Percentiles rank a stretch among this genome's conserved stretches.
phyloP scores from a whole-genome alignment of 2,797 vertebrate species.

The Manis javanica region DNA sequence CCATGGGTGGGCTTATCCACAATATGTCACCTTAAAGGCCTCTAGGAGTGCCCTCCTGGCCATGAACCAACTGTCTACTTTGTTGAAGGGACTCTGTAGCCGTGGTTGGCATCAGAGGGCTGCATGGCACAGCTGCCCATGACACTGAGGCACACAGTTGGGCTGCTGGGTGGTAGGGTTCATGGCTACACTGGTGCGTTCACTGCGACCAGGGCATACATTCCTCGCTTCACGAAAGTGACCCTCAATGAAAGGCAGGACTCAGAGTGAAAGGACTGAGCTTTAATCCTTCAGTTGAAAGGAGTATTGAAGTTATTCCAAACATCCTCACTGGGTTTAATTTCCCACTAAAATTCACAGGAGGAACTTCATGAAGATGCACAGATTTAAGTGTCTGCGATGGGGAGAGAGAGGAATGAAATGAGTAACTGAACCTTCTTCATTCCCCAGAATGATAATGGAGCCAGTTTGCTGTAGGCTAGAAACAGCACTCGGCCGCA shows the following conservation, averaged over 20 bases:
- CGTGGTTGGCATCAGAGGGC: neutral
- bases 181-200: conserved; percentile 81
- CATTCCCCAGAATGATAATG: neutral
- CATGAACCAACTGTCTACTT: fast-evolving
- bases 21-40: neutral
- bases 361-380: neutral
- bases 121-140: neutral
- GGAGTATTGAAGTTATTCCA: conserved; percentile 14
- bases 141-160: neutral
- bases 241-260: neutral
- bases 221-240: conserved; percentile 55
- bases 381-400: neutral
- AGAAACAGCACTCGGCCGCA: neutral
- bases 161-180: conserved; percentile 76
- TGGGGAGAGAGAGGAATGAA: neutral
- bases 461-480: neutral
- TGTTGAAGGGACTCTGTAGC: neutral
- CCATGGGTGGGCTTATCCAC: conserved; percentile 88
- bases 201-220: conserved; percentile 85
- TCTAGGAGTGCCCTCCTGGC: neutral
- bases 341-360: conserved; percentile 26
- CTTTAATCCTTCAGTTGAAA: conserved; percentile 47
- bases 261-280: neutral
- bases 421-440: neutral
- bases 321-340: conserved; percentile 8